These are phyloP conservation scores for Pardosa pseudoannulata DNA, from an alignment of 2,888 invertebrate species.

Conservation along the genomic window DNA sequence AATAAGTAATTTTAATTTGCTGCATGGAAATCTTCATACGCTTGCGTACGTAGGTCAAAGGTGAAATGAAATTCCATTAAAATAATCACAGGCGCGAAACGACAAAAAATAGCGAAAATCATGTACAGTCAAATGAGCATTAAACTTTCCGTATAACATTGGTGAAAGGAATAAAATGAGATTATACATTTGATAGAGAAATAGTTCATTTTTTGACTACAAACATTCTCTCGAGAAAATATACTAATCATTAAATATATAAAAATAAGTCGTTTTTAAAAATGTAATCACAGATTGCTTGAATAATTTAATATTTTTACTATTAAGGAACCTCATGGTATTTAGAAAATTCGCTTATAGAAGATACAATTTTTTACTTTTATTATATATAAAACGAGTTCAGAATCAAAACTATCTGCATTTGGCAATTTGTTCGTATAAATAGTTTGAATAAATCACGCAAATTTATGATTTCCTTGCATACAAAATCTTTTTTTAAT, in stretches of 20 bases:
- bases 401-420: too few relatives aligned
- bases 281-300: background rate
- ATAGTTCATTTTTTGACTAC: background rate
- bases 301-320: background rate
- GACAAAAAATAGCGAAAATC: background rate
- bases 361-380: too few relatives aligned
- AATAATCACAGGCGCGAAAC: background rate
- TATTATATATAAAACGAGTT: too few relatives aligned
- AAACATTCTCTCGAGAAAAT: background rate
- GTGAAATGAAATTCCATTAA: background rate
- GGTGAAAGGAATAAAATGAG: background rate
- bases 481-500: too few relatives aligned
- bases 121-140: background rate
- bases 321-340: background rate
- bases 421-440: too few relatives aligned
- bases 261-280: background rate
- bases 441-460: too few relatives aligned
- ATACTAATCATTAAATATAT: background rate
- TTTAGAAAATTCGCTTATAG: background rate
- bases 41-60: background rate
- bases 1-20: background rate
- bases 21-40: slow-evolving; percentile 1
- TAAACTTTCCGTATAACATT: background rate
- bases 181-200: background rate
- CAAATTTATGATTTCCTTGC: too few relatives aligned